Evolutionary conservation across 2,113 vertebrate genomes (phyloP).

Genomic region (Ammodramus savannarum): DNA sequence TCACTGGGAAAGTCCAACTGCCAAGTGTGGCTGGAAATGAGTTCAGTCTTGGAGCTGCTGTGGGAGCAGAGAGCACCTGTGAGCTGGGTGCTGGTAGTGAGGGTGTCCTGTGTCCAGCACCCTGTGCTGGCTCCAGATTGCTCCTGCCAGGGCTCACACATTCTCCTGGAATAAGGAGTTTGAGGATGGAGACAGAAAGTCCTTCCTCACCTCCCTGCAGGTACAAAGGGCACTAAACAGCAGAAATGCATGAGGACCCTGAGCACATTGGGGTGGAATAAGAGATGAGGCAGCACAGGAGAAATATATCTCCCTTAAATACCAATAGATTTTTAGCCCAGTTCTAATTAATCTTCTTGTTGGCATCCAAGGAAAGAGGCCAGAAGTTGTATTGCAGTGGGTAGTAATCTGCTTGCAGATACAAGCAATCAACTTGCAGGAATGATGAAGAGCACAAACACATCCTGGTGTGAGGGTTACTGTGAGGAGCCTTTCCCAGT

Average conservation of each 20-base stretch:
- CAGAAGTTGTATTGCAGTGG: neutral
- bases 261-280: neutral
- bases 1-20: constrained; percentile 58
- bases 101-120: neutral
- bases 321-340: neutral
- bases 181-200: neutral
- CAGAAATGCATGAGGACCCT: neutral
- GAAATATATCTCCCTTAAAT: neutral
- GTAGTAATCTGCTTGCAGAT: neutral
- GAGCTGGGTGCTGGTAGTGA: neutral
- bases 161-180: neutral
- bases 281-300: neutral
- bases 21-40: constrained; percentile 16
- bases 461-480: neutral
- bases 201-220: neutral
- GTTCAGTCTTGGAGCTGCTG: neutral
- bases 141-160: neutral
- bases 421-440: neutral
- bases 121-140: neutral
- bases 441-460: neutral
- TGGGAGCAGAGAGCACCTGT: neutral
- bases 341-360: constrained; percentile 7
- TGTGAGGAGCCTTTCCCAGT: neutral
- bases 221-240: neutral
- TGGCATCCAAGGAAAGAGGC: neutral